Evolutionary conservation across 2,113 vertebrate genomes (phyloP).

Genomic region (Lichenostomus cassidix): DNA sequence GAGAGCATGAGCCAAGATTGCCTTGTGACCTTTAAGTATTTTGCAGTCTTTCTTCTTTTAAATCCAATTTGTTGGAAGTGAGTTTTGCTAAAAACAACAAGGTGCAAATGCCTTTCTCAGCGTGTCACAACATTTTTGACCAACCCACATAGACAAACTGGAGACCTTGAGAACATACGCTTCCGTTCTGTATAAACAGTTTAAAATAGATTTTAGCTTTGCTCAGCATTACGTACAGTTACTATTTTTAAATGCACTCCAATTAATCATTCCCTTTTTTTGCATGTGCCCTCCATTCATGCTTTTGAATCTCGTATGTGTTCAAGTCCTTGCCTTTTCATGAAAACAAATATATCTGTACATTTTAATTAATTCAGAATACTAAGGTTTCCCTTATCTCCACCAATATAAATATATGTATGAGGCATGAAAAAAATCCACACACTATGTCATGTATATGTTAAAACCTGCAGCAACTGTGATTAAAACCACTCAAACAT

Average conservation of each 20-base stretch:
- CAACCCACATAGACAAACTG: constrained; percentile 48
- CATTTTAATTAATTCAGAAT: background rate
- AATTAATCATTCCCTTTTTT: background rate
- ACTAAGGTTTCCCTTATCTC: background rate
- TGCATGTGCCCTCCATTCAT: background rate
- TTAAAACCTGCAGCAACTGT: background rate
- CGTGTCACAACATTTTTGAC: constrained; percentile 45
- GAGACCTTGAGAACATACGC: constrained; percentile 30
- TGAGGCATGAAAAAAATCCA: background rate
- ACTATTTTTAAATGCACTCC: constrained; percentile 12
- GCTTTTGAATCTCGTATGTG: background rate
- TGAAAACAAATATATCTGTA: background rate
- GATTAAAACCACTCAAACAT: background rate
- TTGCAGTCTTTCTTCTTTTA: background rate
- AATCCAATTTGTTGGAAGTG: background rate
- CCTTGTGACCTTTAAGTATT: background rate
- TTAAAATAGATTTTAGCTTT: constrained; percentile 49
- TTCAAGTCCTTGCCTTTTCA: background rate
- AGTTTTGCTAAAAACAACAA: constrained; percentile 23
- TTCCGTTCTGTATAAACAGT: constrained; percentile 19
- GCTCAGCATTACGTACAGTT: background rate
- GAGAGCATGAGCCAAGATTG: background rate
- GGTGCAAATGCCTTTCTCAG: constrained; percentile 34
- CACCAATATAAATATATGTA: background rate
- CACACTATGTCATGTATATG: accelerated